Evolutionary conservation across 2,888 invertebrate species (phyloP), one percentile per base, ranked within the genome.

Genomic region (Lasioglossum zephyrum): DNA sequence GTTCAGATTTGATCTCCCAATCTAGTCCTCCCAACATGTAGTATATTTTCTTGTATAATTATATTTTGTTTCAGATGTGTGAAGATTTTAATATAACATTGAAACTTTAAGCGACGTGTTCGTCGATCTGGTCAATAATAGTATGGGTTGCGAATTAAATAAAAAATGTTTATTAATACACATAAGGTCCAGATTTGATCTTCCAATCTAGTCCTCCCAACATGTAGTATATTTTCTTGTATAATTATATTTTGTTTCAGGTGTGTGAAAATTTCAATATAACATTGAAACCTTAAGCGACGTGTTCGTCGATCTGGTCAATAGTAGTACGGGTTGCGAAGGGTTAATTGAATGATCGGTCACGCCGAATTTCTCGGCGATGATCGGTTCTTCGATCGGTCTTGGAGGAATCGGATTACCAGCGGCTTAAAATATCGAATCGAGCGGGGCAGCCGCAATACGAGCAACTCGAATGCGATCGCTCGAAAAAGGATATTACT

Each of bases 401-500:
- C 69, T 69, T 69, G 22, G 69, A 69, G 39, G 69, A 69, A 69
- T 69, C 69, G 69, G 69, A 69, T 69, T 69, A 69, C 39, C 22
- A 39, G 22, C 22, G 69, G 69, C 69, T 69, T 69, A 39, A 69
- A 69, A 39, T 69, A 69, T 69, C 69, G 69, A 22, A 39, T 36
- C 69, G 36, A 22, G 22, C 36, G 8, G 6, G n/a, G 3, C 57
- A 4, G 69, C 18, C 66, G 36, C 69, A 36, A 69, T 39, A 69
- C 69, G 69, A 69, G 22, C 69, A 39, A 31, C 47, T 47, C 31
- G 31, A 41, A 77, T 49, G 47, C 36, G 77, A 77, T 77, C 36
- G 47, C n/a, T 63, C 63, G 36, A 63, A 66, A 39, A 60, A 57
- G n/a, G 49, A 81, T 57, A 66, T 82, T 77, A 77, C 76, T 66